phyloP scores from a whole-genome alignment of 2,888 invertebrate genomes.

The Neoitamus cyanurus region DNA sequence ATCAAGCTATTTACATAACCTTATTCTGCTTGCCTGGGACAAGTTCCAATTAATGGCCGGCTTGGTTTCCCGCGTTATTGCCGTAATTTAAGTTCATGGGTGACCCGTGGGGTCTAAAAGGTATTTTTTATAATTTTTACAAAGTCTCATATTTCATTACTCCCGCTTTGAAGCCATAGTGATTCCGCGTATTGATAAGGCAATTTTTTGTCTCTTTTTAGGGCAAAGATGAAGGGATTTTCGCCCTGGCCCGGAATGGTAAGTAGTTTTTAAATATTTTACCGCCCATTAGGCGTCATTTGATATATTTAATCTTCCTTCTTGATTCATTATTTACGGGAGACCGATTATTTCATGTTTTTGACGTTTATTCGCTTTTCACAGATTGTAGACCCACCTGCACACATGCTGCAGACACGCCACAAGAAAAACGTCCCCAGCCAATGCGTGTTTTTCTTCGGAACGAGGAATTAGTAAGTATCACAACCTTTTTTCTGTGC shows the following conservation, averaged over 20 bases:
- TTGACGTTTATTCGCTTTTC: slow-evolving; percentile 58
- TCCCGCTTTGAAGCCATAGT: background rate
- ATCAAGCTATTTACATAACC: slow-evolving; percentile 22
- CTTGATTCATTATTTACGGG: background rate
- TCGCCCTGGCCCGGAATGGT: slow-evolving; percentile 98
- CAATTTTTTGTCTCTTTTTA: slow-evolving; percentile 66
- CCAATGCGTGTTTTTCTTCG: slow-evolving; percentile 93
- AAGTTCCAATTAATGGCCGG: slow-evolving; percentile 34
- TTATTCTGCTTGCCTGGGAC: background rate
- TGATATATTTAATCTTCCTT: background rate
- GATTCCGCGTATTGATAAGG: background rate
- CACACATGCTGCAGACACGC: slow-evolving; percentile 77
- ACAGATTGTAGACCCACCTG: slow-evolving; percentile 84
- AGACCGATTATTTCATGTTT: background rate
- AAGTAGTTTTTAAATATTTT: slow-evolving; percentile 68
- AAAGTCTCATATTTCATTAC: background rate
- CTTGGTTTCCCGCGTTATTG: slow-evolving; percentile 39
- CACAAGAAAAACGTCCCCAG: slow-evolving; percentile 78
- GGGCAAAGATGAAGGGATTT: slow-evolving; percentile 98
- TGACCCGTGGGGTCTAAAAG: background rate
- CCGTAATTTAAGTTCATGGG: background rate
- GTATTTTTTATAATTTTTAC: background rate
- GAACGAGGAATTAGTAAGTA: slow-evolving; percentile 94
- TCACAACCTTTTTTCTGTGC: slow-evolving; percentile 29
- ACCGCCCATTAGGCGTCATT: background rate